Evolutionary conservation across 2,797 vertebrate species (phyloP).

Genomic region (Menidia menidia): DNA sequence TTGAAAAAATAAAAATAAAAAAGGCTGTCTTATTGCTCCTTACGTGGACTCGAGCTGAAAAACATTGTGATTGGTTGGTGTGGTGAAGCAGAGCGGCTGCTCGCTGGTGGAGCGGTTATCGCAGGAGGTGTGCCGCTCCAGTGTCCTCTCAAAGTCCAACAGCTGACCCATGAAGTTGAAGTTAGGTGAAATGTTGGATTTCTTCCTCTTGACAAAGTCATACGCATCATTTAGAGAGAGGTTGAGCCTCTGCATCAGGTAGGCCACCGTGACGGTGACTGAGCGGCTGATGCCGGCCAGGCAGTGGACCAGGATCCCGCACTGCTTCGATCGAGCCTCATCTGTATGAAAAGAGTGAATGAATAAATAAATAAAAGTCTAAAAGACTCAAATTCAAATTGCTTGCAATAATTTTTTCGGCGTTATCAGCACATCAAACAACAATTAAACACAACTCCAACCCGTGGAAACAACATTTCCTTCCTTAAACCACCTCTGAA

Average conservation of each 20-base stretch:
- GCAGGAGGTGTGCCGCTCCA: slow-evolving; percentile 92
- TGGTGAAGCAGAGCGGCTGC: slow-evolving; percentile 89
- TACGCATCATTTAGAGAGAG: slow-evolving; percentile 96
- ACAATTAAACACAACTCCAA: slow-evolving; percentile 36
- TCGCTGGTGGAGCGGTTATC: slow-evolving; percentile 84
- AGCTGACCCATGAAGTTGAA: slow-evolving; percentile 99
- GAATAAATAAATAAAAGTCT: not conserved
- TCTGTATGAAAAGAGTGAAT: slow-evolving; percentile 76
- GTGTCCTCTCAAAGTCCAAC: slow-evolving; percentile 95
- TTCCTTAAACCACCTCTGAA: slow-evolving; percentile 54
- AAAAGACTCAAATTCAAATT: not conserved
- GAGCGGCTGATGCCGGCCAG: slow-evolving; percentile 96
- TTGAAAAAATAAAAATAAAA: not conserved
- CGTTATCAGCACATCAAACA: slow-evolving; percentile 38
- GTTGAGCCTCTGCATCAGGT: slow-evolving; percentile 96
- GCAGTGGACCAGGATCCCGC: slow-evolving; percentile 94
- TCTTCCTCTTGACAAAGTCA: slow-evolving; percentile 97
- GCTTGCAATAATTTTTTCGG: not conserved
- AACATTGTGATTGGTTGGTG: slow-evolving; percentile 94
- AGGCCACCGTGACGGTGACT: slow-evolving; percentile 95
- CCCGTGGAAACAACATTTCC: slow-evolving; percentile 68
- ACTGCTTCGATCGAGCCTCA: slow-evolving; percentile 93
- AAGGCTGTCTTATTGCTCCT: slow-evolving; percentile 47
- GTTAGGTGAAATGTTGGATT: slow-evolving; percentile 97
- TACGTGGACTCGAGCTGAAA: slow-evolving; percentile 95